Evolutionary conservation across 2,888 invertebrate genomes (phyloP).

Genomic region (Calliopum simillimum): DNA sequence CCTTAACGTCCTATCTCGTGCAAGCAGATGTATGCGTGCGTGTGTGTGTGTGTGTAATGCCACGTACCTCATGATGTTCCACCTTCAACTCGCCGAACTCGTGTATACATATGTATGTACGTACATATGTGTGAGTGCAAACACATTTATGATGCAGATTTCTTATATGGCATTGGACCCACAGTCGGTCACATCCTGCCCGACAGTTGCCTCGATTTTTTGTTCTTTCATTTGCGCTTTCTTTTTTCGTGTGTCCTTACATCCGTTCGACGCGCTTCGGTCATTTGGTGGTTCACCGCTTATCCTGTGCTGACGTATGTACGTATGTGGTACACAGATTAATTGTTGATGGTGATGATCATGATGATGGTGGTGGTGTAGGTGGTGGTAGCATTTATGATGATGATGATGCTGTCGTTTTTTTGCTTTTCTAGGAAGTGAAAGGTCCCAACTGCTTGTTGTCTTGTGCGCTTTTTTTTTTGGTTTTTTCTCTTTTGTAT

Average conservation of each 20-base stretch:
- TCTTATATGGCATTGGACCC: not conserved
- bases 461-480: not conserved
- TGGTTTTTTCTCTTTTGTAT: no score
- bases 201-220: no score
- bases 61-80: no score
- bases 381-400: not conserved
- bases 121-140: no score
- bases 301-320: conserved; percentile 3
- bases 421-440: not conserved
- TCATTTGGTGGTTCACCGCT: conserved; percentile 24
- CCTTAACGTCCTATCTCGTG: no score
- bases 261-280: conserved; percentile 5
- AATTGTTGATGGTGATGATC: conserved; percentile 24
- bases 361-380: not conserved
- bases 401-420: not conserved
- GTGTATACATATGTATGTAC: no score
- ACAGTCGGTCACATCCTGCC: not conserved
- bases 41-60: no score
- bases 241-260: not conserved
- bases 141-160: conserved; percentile 2
- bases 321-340: conserved; percentile 9
- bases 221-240: no score
- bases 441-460: not conserved
- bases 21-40: no score
- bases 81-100: no score